Conservation (phyloP, 2,888 invertebrate genomes). For the Drosophila fungiperda region DNA sequence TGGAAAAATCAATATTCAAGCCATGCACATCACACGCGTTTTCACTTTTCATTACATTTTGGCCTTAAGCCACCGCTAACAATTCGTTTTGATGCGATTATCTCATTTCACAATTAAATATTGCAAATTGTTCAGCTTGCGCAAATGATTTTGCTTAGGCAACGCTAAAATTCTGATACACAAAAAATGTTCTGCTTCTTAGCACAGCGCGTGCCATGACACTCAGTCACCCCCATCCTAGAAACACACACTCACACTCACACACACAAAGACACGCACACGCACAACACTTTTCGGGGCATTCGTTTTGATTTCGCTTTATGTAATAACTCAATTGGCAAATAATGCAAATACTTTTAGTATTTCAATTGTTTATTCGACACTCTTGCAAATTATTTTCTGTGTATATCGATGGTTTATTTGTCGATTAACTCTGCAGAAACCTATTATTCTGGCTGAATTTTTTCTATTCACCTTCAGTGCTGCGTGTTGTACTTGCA, state of each 20-base stretch:
- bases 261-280: slow-evolving; percentile 39
- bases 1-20: slow-evolving; percentile 75
- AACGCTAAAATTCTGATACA: slow-evolving; percentile 69
- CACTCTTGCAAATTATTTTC: slow-evolving; percentile 32
- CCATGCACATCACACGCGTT: slow-evolving; percentile 59
- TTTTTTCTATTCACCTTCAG: slow-evolving; percentile 72
- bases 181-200: slow-evolving; percentile 71
- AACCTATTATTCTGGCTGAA: slow-evolving; percentile 33
- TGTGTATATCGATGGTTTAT: slow-evolving; percentile 3
- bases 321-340: slow-evolving; percentile 63
- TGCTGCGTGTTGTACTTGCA: slow-evolving; percentile 80
- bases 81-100: slow-evolving; percentile 20
- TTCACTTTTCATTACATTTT: slow-evolving; percentile 64
- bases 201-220: slow-evolving; percentile 64
- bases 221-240: neutral
- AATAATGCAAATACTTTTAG: slow-evolving; percentile 17
- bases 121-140: slow-evolving; percentile 27
- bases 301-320: slow-evolving; percentile 62
- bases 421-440: slow-evolving; percentile 31
- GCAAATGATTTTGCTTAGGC: slow-evolving; percentile 24
- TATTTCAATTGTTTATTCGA: slow-evolving; percentile 26
- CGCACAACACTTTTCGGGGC: slow-evolving; percentile 65
- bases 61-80: slow-evolving; percentile 4
- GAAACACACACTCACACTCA: slow-evolving; percentile 23
- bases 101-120: slow-evolving; percentile 3